phyloP scores from a whole-genome alignment of 1,140 invertebrate genomes.

The Drosophila nigromelanica region DNA sequence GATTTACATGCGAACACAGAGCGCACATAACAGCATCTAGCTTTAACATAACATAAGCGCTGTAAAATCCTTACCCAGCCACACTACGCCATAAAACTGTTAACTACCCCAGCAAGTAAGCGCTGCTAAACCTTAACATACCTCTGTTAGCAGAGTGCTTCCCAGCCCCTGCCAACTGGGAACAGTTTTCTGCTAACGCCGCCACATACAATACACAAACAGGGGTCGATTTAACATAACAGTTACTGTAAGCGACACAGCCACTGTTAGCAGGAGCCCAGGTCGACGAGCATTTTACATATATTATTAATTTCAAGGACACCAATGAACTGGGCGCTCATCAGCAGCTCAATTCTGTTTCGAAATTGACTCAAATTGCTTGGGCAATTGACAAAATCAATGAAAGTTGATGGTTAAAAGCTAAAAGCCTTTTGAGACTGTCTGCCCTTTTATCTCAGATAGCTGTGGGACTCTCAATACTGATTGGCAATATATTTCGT shows the following conservation, averaged over 20 bases:
- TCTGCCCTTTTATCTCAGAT: background rate
- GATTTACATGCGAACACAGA: background rate
- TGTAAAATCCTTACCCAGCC: background rate
- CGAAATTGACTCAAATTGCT: constrained; percentile 39
- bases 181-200: constrained; percentile 44
- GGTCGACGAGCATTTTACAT: background rate
- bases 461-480: background rate
- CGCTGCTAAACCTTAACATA: constrained; percentile 13
- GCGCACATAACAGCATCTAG: background rate
- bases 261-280: background rate
- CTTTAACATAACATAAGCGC: background rate
- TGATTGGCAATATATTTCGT: constrained; percentile 4
- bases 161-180: constrained; percentile 39
- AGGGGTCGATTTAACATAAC: constrained; percentile 35
- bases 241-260: constrained; percentile 1
- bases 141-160: background rate
- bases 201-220: constrained; percentile 22
- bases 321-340: constrained; percentile 4
- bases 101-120: background rate
- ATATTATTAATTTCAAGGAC: constrained; percentile 38
- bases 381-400: constrained; percentile 50
- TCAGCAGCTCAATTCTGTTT: constrained; percentile 6
- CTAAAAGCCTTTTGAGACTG: constrained; percentile 13
- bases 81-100: constrained; percentile 30
- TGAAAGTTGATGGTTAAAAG: constrained; percentile 33